A percentile compares a stretch with the other conserved stretches of the same genome.
Conservation (phyloP, 92 coral and sea anemone genomes). For the Heliopora coerulea region DNA sequence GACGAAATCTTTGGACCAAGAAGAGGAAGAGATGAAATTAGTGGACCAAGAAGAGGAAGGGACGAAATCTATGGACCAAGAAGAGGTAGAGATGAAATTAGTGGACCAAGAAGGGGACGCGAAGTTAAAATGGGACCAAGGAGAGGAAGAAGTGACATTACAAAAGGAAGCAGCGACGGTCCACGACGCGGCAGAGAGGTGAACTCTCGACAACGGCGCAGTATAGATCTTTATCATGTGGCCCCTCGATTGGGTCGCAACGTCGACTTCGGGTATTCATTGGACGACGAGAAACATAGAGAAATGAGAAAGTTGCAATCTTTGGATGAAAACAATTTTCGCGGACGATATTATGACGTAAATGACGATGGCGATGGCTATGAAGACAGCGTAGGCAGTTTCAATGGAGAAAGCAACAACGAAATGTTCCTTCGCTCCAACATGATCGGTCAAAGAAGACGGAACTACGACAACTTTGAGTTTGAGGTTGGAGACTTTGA, state of each 20-base stretch:
- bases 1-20: conserved; percentile 61
- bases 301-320: neutral
- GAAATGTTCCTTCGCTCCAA: too few species aligned
- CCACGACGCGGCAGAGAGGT: conserved; percentile 68
- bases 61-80: conserved; percentile 57
- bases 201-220: conserved; percentile 18
- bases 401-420: too few species aligned
- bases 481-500: too few species aligned
- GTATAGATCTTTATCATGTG: neutral
- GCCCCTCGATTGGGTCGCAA: too few species aligned
- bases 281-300: conserved; percentile 45
- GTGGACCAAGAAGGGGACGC: conserved; percentile 63
- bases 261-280: too few species aligned
- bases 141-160: conserved; percentile 54
- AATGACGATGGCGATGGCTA: neutral
- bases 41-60: conserved; percentile 61
- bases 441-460: too few species aligned
- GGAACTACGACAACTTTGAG: too few species aligned
- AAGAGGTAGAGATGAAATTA: conserved; percentile 57
- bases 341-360: neutral
- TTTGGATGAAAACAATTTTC: neutral
- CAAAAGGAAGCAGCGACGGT: conserved; percentile 57
- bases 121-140: conserved; percentile 50
- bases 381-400: neutral
- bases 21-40: conserved; percentile 55